These are phyloP conservation scores for Piprites chloris DNA, from an alignment of 2,113 vertebrate species.

Conservation along the genomic window DNA sequence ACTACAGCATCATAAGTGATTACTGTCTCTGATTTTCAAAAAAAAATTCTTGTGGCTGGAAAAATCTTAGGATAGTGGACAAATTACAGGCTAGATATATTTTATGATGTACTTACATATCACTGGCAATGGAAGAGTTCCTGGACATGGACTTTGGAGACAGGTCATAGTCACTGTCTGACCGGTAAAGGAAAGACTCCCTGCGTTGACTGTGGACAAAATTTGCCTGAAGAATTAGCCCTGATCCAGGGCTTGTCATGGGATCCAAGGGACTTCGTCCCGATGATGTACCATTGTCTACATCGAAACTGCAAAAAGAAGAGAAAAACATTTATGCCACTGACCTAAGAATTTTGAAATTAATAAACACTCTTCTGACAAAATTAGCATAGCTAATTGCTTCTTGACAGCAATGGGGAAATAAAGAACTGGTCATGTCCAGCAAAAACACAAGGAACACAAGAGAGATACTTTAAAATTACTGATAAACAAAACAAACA, in stretches of 20 bases:
- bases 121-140: conserved; percentile 99
- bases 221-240: conserved; percentile 97
- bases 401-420: not conserved
- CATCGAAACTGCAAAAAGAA: conserved; percentile 86
- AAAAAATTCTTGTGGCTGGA: not conserved
- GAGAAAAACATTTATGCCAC: not conserved
- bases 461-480: not conserved
- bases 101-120: conserved; percentile 86
- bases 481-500: not conserved
- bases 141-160: conserved; percentile 98
- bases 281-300: conserved; percentile 97
- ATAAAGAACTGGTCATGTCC: not conserved
- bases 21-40: not conserved
- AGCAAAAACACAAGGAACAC: not conserved
- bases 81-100: not conserved
- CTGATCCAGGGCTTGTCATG: conserved; percentile 96
- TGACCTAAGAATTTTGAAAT: not conserved
- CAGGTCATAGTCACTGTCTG: conserved; percentile 98
- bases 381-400: not conserved
- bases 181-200: conserved; percentile 97
- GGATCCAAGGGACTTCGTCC: conserved; percentile 98
- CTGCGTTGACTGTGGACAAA: conserved; percentile 97
- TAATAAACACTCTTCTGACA: not conserved
- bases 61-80: not conserved
- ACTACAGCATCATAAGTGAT: not conserved